phyloP scores from a whole-genome alignment of 1,140 invertebrate genomes.

The Neodiprion virginianus region DNA sequence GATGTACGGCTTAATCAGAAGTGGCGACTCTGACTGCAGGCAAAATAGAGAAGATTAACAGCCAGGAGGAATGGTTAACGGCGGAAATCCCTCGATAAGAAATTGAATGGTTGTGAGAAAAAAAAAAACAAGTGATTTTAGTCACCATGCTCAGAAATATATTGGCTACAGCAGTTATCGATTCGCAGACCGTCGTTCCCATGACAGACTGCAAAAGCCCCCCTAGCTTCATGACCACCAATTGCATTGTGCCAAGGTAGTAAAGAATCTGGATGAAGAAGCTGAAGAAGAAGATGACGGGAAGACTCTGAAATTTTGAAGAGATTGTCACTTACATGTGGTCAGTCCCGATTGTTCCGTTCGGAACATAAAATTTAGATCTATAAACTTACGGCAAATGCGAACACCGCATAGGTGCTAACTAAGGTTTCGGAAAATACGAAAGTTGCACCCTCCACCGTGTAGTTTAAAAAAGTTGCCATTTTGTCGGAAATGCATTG shows the following conservation, averaged over 20 bases:
- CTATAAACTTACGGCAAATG: slow-evolving; percentile 81
- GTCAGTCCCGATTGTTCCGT: not conserved
- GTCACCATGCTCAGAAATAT: slow-evolving; percentile 89
- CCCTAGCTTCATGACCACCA: slow-evolving; percentile 83
- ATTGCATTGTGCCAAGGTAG: slow-evolving; percentile 88
- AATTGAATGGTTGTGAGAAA: not conserved
- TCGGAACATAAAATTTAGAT: slow-evolving; percentile 35
- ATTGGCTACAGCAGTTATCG: slow-evolving; percentile 88
- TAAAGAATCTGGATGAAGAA: slow-evolving; percentile 88
- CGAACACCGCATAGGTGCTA: slow-evolving; percentile 70
- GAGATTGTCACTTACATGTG: slow-evolving; percentile 15
- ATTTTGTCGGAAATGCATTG: slow-evolving; percentile 83
- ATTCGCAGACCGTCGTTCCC: slow-evolving; percentile 91
- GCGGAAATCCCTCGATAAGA: not conserved
- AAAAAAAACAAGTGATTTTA: slow-evolving; percentile 29
- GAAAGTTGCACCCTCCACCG: slow-evolving; percentile 80
- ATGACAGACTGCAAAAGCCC: slow-evolving; percentile 76
- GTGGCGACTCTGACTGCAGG: slow-evolving; percentile 84
- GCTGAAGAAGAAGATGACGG: slow-evolving; percentile 91
- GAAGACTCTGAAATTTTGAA: slow-evolving; percentile 69
- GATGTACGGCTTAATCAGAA: slow-evolving; percentile 89
- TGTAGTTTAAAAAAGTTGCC: slow-evolving; percentile 80
- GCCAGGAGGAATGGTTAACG: slow-evolving; percentile 8
- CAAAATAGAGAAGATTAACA: slow-evolving; percentile 1
- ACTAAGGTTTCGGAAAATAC: slow-evolving; percentile 82